Evolutionary conservation across 2,113 vertebrate genomes (phyloP), one percentile per base, ranked within the genome.

Genomic region (Eurystomus gularis): DNA sequence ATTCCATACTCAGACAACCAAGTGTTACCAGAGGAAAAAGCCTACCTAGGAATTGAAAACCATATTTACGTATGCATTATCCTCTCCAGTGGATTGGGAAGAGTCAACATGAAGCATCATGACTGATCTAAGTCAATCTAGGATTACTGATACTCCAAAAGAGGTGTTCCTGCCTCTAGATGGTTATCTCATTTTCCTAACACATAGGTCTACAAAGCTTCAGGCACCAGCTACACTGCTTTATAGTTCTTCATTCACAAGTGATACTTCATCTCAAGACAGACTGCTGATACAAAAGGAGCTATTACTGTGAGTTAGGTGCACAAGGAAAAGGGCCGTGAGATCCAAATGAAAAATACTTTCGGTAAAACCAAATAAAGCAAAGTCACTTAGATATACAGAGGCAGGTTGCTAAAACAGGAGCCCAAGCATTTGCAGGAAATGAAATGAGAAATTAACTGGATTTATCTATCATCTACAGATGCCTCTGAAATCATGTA

Each of bases 401-500:
- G 28, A 88, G 66, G 46, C 40, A 93, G n/a, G 54, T 29, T 93
- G 84, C n/a, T 88, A 48, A 85, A 91, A 94, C 62, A 90, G 90
- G 25, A 96, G 82, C 46, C 52, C 31, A 69, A 65, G 49, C 23
- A 77, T 62, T 91, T 86, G 28, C 58, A 88, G 87, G 75, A 95
- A 95, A 94, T 96, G 28, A 95, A 91, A 90, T 83, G 58, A 95
- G 75, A 93, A 94, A 80, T 62, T 3, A 87, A 90, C 49, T 66
- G 75, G 44, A 78, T 91, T 73, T 82, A 77, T 20, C 93, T 86
- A 93, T 48, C 40, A 49, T 66, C 66, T 78, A 83, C 88, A 90
- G 82, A 93, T 86, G 76, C 85, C 33, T 88, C 40, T 86, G 51
- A 86, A 94, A 88, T 60, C 25, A 86, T 48, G 5, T 42, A 93